Percentiles rank a stretch among this genome's conserved stretches.
Conservation (phyloP, 2,113 vertebrate species). For the Labeo catla region DNA sequence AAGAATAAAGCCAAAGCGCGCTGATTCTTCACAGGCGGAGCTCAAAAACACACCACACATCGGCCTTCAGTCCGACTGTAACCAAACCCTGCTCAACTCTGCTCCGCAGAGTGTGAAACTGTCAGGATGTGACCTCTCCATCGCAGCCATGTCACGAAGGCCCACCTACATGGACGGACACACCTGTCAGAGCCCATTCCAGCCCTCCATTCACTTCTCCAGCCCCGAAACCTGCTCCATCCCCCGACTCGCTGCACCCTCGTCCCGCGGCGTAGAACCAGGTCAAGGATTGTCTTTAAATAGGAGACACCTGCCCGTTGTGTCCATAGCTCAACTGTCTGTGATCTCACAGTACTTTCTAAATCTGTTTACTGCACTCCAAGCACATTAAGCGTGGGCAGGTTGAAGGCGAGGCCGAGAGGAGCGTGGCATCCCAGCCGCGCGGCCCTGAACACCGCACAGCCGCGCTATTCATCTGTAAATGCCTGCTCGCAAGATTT, state of each 20-base stretch:
- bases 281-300: conserved; percentile 73
- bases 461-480: not conserved
- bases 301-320: conserved; percentile 73
- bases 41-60: not conserved
- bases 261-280: conserved; percentile 45
- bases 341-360: conserved; percentile 65
- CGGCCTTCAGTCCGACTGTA: conserved; percentile 11
- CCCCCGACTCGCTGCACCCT: conserved; percentile 27
- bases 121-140: conserved; percentile 6
- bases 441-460: not conserved
- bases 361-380: conserved; percentile 63
- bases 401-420: not conserved
- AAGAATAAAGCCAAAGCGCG: conserved; percentile 13
- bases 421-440: not conserved
- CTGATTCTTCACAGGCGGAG: conserved; percentile 29
- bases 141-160: conserved; percentile 24
- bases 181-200: conserved; percentile 40
- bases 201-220: conserved; percentile 5
- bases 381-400: conserved; percentile 27
- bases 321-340: conserved; percentile 64
- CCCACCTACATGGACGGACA: conserved; percentile 42
- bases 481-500: not conserved
- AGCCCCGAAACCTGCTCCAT: not conserved
- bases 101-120: conserved; percentile 4
- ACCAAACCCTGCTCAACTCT: conserved; percentile 6